Base-by-base conservation (phyloP, 1,140 invertebrate genomes). In the Arion vulgaris region DNA sequence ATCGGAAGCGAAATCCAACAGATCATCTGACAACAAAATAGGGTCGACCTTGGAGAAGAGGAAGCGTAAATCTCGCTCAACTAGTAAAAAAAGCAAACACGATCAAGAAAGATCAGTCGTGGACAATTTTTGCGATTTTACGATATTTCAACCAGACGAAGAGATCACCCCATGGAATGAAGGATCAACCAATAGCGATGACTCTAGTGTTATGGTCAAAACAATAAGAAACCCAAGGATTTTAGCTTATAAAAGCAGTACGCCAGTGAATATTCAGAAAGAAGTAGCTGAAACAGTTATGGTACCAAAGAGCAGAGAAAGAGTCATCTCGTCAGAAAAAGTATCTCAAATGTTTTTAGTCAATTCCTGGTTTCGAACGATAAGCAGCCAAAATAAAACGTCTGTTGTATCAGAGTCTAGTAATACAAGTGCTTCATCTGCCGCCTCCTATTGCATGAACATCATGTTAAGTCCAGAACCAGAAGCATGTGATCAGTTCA, bases 151-250 rank as follows among this genome's bases (percentile, higher is more conserved):
- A n/a, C 71, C 71, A 1, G 71, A 72, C 17, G 71, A 72, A 23
- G 71, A 72, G 71, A 72, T 72, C 71, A 72, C 71, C 26, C 71
- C 71, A 0, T 72, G 71, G 71, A 72, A 39, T 19, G 71, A 72
- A 26, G 71, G 71, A 72, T 39, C 71, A 23, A 72, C 71, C 15
- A 72, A 72, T 26, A 72, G 71, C n/a, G 71, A 72, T 38, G 71
- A 72, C 71, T 41, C 34, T 7, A 72, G 71, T 38, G 17, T 72
- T 0, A 72, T 72, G 71, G 38, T 32, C 1, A 72, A 72, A 23
- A 72, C 71, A 41, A 72, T 72, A 11, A 19, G 38, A n/a, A 72
- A 72, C 38, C 71, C 71, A n/a, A 19, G 71, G 23, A 19, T 72
- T 7, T 26, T 72, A 38, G 36, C 41, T 32, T 34, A 32, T 28